These are phyloP conservation scores for Malthinus seriepunctatus DNA, from an alignment of 2,888 invertebrate species.

Conservation along the genomic window DNA sequence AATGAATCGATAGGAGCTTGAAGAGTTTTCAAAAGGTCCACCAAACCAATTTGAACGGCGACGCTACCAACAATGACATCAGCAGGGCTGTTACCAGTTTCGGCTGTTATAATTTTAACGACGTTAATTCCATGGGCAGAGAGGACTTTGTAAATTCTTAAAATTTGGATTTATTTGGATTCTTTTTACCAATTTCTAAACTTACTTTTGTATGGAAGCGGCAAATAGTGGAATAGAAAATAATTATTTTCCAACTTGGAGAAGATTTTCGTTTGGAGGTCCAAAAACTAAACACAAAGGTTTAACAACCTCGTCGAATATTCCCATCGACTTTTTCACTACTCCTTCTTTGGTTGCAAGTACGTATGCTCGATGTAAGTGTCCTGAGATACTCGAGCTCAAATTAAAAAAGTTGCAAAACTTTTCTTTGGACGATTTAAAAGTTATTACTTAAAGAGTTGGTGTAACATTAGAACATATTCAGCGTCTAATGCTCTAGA, in stretches of 20 bases:
- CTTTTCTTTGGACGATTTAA: neutral
- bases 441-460: conserved; percentile 40
- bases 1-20: conserved; percentile 44
- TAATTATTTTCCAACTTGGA: conserved; percentile 48
- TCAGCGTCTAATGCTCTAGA: conserved; percentile 66
- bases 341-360: conserved; percentile 19
- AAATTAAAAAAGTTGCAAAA: conserved; percentile 3
- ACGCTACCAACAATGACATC: conserved; percentile 16
- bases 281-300: conserved; percentile 10
- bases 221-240: conserved; percentile 76
- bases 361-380: conserved; percentile 14
- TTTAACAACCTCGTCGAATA: conserved; percentile 3
- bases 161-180: neutral
- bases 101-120: conserved; percentile 7
- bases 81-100: neutral
- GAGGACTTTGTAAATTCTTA: conserved; percentile 14
- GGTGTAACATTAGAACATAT: conserved; percentile 45
- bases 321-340: neutral
- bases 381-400: conserved; percentile 8
- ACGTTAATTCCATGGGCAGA: conserved; percentile 13
- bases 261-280: neutral
- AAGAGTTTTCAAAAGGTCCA: conserved; percentile 57
- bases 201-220: conserved; percentile 65
- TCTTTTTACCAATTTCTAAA: neutral
- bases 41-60: conserved; percentile 62